A percentile compares a stretch with the other conserved stretches of the same genome.
phyloP scores from a whole-genome alignment of 2,888 invertebrate species.

The Sabellastarte sp. region DNA sequence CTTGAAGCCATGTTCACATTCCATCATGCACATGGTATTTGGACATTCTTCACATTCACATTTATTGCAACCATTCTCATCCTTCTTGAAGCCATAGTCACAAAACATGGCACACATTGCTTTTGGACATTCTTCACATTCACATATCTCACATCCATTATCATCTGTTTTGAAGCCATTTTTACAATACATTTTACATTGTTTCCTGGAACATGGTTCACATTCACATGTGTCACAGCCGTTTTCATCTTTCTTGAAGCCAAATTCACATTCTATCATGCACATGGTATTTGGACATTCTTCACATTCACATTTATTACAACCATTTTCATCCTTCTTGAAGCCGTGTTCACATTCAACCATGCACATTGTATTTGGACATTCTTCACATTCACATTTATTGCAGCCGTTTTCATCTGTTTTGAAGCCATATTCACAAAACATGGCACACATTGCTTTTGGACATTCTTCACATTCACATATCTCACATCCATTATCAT shows the following conservation, averaged over 20 bases:
- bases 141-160: slow-evolving; percentile 9
- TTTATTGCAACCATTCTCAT: background rate
- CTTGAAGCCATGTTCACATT: slow-evolving; percentile 1
- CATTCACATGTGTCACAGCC: slow-evolving; percentile 12
- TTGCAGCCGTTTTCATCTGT: slow-evolving; percentile 12
- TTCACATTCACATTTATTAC: slow-evolving; percentile 7
- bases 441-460: slow-evolving; percentile 10
- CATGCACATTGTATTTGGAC: slow-evolving; percentile 6
- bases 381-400: slow-evolving; percentile 9
- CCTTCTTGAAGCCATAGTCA: background rate
- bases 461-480: slow-evolving; percentile 7
- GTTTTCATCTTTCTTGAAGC: slow-evolving; percentile 6
- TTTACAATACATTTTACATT: slow-evolving; percentile 1
- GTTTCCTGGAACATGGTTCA: background rate
- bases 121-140: background rate
- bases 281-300: slow-evolving; percentile 3
- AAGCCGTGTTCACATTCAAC: slow-evolving; percentile 11
- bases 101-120: background rate
- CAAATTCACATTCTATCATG: slow-evolving; percentile 2
- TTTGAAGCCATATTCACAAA: slow-evolving; percentile 14
- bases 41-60: background rate
- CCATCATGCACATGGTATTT: background rate
- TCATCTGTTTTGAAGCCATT: slow-evolving; percentile 11
- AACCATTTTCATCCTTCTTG: slow-evolving; percentile 9
- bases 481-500: slow-evolving; percentile 11